phyloP scores from a whole-genome alignment of 23 tunicate species.

The Styela clava region DNA sequence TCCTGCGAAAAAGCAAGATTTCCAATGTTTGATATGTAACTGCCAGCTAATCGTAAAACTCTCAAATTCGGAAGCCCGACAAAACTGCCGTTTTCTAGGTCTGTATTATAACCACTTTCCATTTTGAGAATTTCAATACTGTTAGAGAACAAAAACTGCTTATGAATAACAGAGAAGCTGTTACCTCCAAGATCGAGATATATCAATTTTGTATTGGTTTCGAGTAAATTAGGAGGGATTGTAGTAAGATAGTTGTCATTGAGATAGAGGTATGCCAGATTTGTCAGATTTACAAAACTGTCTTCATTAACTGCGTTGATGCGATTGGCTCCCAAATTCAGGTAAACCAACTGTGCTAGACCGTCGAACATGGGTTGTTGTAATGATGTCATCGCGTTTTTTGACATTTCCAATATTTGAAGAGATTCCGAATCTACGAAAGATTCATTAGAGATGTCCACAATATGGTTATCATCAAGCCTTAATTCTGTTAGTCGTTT shows the following conservation, averaged over 20 bases:
- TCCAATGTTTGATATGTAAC: slow-evolving; percentile 4
- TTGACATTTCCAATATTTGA: slow-evolving; percentile 15
- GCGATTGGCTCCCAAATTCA: slow-evolving; percentile 21
- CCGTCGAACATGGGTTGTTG: slow-evolving; percentile 2
- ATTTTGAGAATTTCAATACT: slow-evolving; percentile 11
- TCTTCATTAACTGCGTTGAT: slow-evolving; percentile 5
- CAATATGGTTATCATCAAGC: slow-evolving; percentile 18
- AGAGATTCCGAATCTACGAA: slow-evolving; percentile 15
- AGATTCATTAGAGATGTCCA: not conserved
- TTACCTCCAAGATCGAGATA: slow-evolving; percentile 26
- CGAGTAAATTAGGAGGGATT: not conserved
- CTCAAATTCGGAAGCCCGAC: slow-evolving; percentile 18
- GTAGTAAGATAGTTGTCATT: slow-evolving; percentile 1
- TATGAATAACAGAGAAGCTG: not conserved
- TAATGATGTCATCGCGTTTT: not conserved
- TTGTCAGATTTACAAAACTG: slow-evolving; percentile 1
- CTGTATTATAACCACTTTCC: slow-evolving; percentile 9
- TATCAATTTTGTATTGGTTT: not conserved
- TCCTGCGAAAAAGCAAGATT: not conserved
- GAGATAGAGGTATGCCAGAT: slow-evolving; percentile 22
- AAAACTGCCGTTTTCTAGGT: slow-evolving; percentile 17
- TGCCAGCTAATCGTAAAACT: not conserved
- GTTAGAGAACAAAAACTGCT: slow-evolving; percentile 16
- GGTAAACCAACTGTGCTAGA: not conserved
- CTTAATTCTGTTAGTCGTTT: slow-evolving; percentile 14